Evolutionary conservation across 2,113 vertebrate genomes (phyloP).

Genomic region (Daphoenositta chrysoptera): DNA sequence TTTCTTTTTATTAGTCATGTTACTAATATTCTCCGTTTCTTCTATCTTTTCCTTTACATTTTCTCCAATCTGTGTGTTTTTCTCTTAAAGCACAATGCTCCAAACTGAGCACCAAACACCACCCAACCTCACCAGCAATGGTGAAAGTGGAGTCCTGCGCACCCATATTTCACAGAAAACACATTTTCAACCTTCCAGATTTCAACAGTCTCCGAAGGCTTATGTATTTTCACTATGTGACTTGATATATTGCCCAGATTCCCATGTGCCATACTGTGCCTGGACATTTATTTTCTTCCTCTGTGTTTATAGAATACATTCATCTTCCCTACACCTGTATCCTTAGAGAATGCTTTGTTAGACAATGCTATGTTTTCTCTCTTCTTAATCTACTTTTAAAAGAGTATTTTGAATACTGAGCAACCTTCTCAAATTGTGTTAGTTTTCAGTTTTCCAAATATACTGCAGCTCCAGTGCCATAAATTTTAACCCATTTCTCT

Average conservation of each 20-base stretch:
- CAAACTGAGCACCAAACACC: neutral
- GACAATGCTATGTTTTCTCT: neutral
- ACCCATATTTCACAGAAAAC: neutral
- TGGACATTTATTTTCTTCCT: neutral
- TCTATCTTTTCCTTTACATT: neutral
- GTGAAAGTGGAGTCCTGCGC: neutral
- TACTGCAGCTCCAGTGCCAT: neutral
- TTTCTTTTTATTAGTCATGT: neutral
- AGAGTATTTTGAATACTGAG: neutral
- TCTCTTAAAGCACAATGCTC: neutral
- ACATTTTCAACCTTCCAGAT: neutral
- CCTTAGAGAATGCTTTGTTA: neutral
- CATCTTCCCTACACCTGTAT: neutral
- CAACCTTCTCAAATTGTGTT: neutral
- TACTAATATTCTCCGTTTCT: neutral
- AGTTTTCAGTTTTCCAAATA: neutral
- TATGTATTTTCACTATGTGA: neutral
- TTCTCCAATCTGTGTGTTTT: neutral
- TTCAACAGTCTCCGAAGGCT: neutral
- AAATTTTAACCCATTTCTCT: neutral
- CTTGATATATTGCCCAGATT: neutral
- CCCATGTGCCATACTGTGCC: neutral
- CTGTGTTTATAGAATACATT: neutral
- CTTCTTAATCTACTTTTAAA: neutral
- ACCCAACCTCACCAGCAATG: neutral